Percentiles rank a stretch among this genome's conserved stretches.
These are phyloP conservation scores for Drosophila ambigua DNA, from an alignment of 1,140 invertebrate species.

Conservation along the genomic window DNA sequence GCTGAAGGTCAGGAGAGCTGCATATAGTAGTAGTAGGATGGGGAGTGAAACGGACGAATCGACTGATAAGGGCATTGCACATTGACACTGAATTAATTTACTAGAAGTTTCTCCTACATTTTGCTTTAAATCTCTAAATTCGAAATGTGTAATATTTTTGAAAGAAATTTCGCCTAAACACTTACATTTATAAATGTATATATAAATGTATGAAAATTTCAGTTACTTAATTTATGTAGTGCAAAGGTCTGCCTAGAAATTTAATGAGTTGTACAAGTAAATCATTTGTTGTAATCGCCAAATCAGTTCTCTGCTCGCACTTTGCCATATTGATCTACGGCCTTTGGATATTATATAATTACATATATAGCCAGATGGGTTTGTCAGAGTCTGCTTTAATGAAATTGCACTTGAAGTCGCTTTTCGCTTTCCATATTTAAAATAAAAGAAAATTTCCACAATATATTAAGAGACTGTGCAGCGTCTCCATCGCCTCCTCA, in stretches of 20 bases:
- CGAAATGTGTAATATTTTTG: too few relatives aligned
- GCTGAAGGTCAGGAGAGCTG: too few relatives aligned
- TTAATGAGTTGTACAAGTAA: too few relatives aligned
- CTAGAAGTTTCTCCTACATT: not conserved
- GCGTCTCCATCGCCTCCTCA: too few relatives aligned
- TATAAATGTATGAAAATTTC: too few relatives aligned
- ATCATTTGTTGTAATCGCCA: too few relatives aligned
- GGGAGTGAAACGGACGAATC: not conserved
- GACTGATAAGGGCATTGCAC: constrained; percentile 24
- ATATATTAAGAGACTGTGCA: constrained; percentile 33
- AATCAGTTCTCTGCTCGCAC: constrained; percentile 1
- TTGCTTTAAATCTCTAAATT: too few relatives aligned
- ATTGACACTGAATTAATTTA: constrained; percentile 5
- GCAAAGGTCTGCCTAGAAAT: too few relatives aligned
- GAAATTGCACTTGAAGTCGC: constrained; percentile 51
- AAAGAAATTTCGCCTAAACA: too few relatives aligned
- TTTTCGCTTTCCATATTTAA: constrained; percentile 26
- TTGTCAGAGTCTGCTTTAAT: constrained; percentile 40
- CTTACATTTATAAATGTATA: too few relatives aligned
- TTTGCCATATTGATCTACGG: constrained; percentile 27
- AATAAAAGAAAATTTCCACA: constrained; percentile 35
- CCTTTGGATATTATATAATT: constrained; percentile 22
- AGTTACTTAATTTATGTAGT: too few relatives aligned
- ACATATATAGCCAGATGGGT: constrained; percentile 22
- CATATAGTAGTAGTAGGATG: constrained; percentile 6